Percentiles rank a stretch among this genome's conserved stretches.
phyloP scores from a whole-genome alignment of 2,797 vertebrate species.

The Trematomus bernacchii region DNA sequence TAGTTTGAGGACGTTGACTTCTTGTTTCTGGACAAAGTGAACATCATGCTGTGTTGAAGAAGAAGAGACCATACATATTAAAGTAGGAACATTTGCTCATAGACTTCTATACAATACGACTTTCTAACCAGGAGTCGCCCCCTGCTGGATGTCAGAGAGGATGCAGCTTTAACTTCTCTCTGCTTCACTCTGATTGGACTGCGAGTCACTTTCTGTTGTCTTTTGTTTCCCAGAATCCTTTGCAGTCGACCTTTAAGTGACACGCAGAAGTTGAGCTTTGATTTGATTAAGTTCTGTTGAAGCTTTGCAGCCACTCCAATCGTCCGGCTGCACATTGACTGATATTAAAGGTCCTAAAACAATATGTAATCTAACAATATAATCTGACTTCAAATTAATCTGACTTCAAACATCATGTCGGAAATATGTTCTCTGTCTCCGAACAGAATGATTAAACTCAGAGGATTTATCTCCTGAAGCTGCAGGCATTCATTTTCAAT shows the following conservation, averaged over 20 bases:
- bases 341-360: constrained; percentile 43
- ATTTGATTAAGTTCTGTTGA: constrained; percentile 80
- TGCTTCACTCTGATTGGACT: background rate
- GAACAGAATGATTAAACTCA: constrained; percentile 55
- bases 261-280: constrained; percentile 54
- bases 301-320: constrained; percentile 91
- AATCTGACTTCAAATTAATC: constrained; percentile 10
- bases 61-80: too few species aligned
- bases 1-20: too few species aligned
- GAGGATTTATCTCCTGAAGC: constrained; percentile 34
- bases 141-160: too few species aligned
- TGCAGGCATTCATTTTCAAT: constrained; percentile 16
- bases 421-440: constrained; percentile 48
- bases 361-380: constrained; percentile 60
- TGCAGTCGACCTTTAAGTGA: background rate
- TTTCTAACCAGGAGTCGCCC: too few species aligned
- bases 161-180: too few species aligned
- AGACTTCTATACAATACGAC: too few species aligned
- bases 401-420: constrained; percentile 24
- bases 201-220: background rate
- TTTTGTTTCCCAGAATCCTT: constrained; percentile 3
- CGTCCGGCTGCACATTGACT: constrained; percentile 88
- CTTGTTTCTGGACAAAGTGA: too few species aligned
- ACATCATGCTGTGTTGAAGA: too few species aligned
- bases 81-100: too few species aligned